phyloP scores from a whole-genome alignment of 2,113 vertebrate genomes.

The Anguilla rostrata region DNA sequence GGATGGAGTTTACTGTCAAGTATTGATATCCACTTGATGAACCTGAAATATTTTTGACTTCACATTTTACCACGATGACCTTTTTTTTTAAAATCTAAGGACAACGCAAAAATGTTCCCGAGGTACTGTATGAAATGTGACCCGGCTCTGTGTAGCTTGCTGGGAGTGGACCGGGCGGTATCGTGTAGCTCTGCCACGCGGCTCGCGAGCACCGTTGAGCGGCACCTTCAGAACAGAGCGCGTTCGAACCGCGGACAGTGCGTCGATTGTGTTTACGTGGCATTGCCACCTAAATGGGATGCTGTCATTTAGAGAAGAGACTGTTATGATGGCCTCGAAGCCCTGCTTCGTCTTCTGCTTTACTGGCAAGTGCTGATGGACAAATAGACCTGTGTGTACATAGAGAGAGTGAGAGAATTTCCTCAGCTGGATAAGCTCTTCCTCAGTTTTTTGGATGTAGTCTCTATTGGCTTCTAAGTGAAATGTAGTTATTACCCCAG shows the following conservation, averaged over 20 bases:
- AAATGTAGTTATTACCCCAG: constrained; percentile 15
- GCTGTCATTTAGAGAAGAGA: constrained; percentile 10
- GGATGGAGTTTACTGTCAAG: background rate
- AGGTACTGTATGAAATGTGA: background rate
- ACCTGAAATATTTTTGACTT: background rate
- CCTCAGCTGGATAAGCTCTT: background rate
- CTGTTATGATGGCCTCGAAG: constrained; percentile 6
- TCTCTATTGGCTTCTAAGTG: constrained; percentile 26
- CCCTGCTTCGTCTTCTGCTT: constrained; percentile 20
- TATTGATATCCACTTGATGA: background rate
- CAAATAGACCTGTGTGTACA: constrained; percentile 23
- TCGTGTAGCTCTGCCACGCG: background rate
- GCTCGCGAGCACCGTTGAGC: background rate
- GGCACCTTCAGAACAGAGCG: constrained; percentile 9
- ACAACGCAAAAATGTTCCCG: background rate
- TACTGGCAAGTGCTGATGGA: constrained; percentile 4
- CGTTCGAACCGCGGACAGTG: constrained; percentile 11
- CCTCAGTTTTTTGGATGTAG: background rate
- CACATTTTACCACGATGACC: no score
- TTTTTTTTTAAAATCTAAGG: background rate
- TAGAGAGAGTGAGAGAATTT: background rate
- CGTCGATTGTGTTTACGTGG: constrained; percentile 18
- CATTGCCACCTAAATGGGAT: background rate
- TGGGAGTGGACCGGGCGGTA: background rate
- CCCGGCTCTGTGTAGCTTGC: background rate